Evolutionary conservation across 2,113 vertebrate genomes (phyloP), one percentile per base, ranked within the genome.

Genomic region (Brachypteracias leptosomus): DNA sequence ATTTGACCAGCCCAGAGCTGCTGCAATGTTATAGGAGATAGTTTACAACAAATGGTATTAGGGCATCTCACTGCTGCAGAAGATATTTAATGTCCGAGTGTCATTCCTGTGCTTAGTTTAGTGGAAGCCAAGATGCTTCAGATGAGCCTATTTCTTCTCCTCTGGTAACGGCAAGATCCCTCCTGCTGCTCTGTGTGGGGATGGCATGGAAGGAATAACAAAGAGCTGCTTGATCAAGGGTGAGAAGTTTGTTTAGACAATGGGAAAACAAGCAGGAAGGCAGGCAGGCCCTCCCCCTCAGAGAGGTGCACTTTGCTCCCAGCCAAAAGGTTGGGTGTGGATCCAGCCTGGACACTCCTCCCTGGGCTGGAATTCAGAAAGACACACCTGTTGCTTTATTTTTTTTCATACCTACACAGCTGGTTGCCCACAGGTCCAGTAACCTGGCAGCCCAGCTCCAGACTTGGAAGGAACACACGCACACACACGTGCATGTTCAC

Each of bases 311-410:
- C 33, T 46, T 79, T 90, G 86, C 89, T 85, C 59, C 49, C 0
- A 6, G 85, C 62, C 52, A 46, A 54, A 85, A 75, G 93, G 87
- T 89, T 95, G 95, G 91, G 94, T 89, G 91, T 95, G 77, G 46
- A 81, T 82, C 49, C 91, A 90, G 31, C 54, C 24, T 83, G 78
- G 73, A 94, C 89, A 87, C 89, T 92, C 95, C 96, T 96, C 95
- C 94, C 96, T 22, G 13, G 71, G 79, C 72, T 96, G 97, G 95
- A 96, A 97, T 96, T 95, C 90, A 94, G 55, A 22, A 74, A 67
- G 61, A 68, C 85, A 93, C 82, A 96, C 89, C 96, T 95, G 89
- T 57, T 93, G 72, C 59, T 88, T 89, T 88, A 59, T 49, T 85
- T 70, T 88, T 81, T 62, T 84, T 95, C 61, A n/a, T 74, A 72